Conservation (phyloP, 2,888 invertebrate genomes). For the Danaus chrysippus region DNA sequence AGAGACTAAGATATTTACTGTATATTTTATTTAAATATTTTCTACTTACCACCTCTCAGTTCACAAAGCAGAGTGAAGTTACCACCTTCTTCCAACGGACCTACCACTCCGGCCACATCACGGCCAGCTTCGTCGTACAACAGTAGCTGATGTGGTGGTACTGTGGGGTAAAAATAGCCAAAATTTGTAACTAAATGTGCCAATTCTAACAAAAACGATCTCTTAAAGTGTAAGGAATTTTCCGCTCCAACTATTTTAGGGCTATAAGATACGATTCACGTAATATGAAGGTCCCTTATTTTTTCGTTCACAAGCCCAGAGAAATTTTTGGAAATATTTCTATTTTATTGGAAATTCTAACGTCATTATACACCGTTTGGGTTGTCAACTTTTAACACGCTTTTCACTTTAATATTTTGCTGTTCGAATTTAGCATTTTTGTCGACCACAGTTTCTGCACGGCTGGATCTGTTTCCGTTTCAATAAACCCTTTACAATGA, state of each 20-base stretch:
- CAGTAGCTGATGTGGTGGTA: conserved; percentile 91
- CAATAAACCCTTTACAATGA: conserved; percentile 1
- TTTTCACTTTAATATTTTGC: background rate
- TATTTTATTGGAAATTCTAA: too few relatives aligned
- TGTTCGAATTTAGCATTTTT: background rate
- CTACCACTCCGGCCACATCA: conserved; percentile 88
- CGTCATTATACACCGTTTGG: too few relatives aligned
- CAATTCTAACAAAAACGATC: too few relatives aligned
- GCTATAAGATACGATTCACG: too few relatives aligned
- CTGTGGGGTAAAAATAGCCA: conserved; percentile 57
- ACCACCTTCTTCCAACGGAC: conserved; percentile 82
- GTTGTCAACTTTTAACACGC: background rate
- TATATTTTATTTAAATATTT: background rate
- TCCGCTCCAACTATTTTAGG: too few relatives aligned
- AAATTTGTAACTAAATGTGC: too few relatives aligned
- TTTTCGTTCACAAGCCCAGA: too few relatives aligned
- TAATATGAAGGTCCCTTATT: too few relatives aligned
- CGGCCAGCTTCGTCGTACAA: conserved; percentile 90
- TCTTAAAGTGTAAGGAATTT: too few relatives aligned
- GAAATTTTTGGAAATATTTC: too few relatives aligned
- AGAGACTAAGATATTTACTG: too few relatives aligned
- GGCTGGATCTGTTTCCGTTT: background rate
- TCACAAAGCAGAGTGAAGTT: conserved; percentile 71
- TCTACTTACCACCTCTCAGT: conserved; percentile 60
- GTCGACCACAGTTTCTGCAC: background rate